Percentiles rank a stretch among this genome's conserved stretches.
These are phyloP conservation scores for Diplazon laetatorius DNA, from an alignment of 2,888 invertebrate genomes.

Conservation along the genomic window DNA sequence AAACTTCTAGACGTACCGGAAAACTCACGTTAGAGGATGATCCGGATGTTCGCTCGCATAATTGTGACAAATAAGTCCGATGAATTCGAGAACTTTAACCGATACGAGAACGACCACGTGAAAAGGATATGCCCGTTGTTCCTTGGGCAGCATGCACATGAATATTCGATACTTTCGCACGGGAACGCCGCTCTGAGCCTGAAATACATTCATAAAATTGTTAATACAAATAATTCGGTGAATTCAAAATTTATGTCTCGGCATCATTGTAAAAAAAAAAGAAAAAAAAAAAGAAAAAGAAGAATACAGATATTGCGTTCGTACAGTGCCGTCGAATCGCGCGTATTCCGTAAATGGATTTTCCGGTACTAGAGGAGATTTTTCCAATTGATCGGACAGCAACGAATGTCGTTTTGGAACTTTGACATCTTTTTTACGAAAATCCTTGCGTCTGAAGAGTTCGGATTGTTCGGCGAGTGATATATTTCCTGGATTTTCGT, in stretches of 20 bases:
- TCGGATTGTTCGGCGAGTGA: conserved; percentile 85
- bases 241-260: too few species aligned
- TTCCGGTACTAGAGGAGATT: conserved; percentile 89
- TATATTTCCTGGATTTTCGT: conserved; percentile 83
- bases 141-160: conserved; percentile 92
- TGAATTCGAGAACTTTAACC: conserved; percentile 94
- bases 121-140: conserved; percentile 92
- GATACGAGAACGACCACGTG: conserved; percentile 91
- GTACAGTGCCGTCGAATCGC: conserved; percentile 92
- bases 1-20: too few species aligned
- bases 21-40: conserved; percentile 80
- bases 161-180: conserved; percentile 95
- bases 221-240: background rate
- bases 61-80: conserved; percentile 96
- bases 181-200: conserved; percentile 89
- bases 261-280: background rate
- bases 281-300: too few species aligned
- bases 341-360: conserved; percentile 96
- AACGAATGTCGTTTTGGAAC: conserved; percentile 84
- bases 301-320: conserved; percentile 51
- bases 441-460: conserved; percentile 85
- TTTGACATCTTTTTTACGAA: conserved; percentile 73
- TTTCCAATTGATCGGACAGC: conserved; percentile 89
- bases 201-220: conserved; percentile 24
- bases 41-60: conserved; percentile 83